Conservation (phyloP, 2,888 invertebrate genomes). For the Agonopterix subpropinquella region DNA sequence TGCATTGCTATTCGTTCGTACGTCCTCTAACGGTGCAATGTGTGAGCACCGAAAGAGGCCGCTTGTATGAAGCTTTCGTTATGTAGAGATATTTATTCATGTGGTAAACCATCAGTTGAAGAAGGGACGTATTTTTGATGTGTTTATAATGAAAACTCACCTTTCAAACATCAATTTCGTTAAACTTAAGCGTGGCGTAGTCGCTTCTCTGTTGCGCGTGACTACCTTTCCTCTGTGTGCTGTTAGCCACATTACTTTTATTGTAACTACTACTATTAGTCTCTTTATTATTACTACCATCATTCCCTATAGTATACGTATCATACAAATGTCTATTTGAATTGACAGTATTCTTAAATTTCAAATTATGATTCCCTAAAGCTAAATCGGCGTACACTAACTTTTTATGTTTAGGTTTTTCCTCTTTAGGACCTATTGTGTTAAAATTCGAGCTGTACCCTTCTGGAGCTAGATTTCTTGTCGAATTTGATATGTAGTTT, state of each 20-base stretch:
- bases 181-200: slow-evolving; percentile 70
- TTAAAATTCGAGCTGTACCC: slow-evolving; percentile 50
- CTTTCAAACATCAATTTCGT: slow-evolving; percentile 71
- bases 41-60: too few species aligned
- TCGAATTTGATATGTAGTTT: slow-evolving; percentile 70
- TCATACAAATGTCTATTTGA: slow-evolving; percentile 74
- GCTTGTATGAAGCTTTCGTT: too few species aligned
- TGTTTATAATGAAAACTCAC: slow-evolving; percentile 31
- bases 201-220: slow-evolving; percentile 56
- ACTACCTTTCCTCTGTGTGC: slow-evolving; percentile 34
- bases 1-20: too few species aligned
- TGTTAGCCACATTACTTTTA: slow-evolving; percentile 50
- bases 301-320: slow-evolving; percentile 63
- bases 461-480: slow-evolving; percentile 58
- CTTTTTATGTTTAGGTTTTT: slow-evolving; percentile 67
- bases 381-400: slow-evolving; percentile 73
- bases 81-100: too few species aligned
- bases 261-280: slow-evolving; percentile 55
- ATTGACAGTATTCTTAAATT: slow-evolving; percentile 75
- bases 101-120: too few species aligned
- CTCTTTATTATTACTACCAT: slow-evolving; percentile 57
- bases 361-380: slow-evolving; percentile 73
- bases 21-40: too few species aligned
- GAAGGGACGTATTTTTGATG: too few species aligned
- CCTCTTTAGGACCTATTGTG: slow-evolving; percentile 56